phyloP scores from a whole-genome alignment of 2,797 vertebrate species.

The Nyctibius grandis region DNA sequence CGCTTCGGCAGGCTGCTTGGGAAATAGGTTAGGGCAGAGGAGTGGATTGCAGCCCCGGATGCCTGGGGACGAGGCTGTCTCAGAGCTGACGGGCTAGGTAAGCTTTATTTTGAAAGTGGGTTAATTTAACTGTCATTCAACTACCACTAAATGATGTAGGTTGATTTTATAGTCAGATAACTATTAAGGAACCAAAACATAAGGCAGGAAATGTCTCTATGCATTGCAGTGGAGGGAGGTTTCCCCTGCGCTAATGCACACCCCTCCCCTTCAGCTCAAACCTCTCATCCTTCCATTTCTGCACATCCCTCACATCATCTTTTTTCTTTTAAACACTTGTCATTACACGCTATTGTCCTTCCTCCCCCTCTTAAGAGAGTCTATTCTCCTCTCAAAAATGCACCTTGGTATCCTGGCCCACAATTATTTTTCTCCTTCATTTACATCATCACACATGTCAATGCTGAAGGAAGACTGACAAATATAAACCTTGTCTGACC shows the following conservation, averaged over 20 bases:
- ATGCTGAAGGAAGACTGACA: background rate
- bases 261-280: constrained; percentile 8
- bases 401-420: background rate
- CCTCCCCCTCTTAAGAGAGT: background rate
- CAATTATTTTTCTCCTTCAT: background rate
- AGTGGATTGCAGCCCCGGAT: background rate
- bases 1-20: background rate
- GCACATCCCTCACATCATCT: background rate
- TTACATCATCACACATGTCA: background rate
- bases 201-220: constrained; percentile 42
- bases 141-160: constrained; percentile 31
- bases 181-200: constrained; percentile 57
- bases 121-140: constrained; percentile 60
- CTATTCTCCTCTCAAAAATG: background rate
- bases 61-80: constrained; percentile 41
- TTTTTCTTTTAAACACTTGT: background rate
- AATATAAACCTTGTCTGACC: background rate
- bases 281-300: constrained; percentile 46
- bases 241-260: constrained; percentile 19
- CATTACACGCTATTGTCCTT: background rate
- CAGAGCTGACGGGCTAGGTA: constrained; percentile 26
- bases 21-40: constrained; percentile 56
- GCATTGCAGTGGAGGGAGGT: background rate
- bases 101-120: constrained; percentile 63
- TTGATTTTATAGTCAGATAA: constrained; percentile 58